These are phyloP conservation scores for Rhadina sibilatrix DNA, from an alignment of 2,113 vertebrate species.

Conservation along the genomic window DNA sequence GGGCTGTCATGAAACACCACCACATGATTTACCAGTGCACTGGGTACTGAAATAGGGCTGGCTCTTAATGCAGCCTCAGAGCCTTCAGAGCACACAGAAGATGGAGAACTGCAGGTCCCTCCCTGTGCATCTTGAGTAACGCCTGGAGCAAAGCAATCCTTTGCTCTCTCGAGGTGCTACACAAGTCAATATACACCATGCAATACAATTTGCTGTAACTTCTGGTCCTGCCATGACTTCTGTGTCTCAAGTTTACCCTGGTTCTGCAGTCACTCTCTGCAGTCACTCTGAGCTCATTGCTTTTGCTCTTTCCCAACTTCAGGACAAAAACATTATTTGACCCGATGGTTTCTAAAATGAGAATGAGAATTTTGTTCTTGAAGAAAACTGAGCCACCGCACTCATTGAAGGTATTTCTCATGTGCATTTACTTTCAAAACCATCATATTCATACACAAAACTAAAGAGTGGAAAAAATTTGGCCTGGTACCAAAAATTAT, in stretches of 20 bases:
- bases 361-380: background rate
- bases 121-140: background rate
- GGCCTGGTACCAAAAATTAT: background rate
- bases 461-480: background rate
- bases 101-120: background rate
- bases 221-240: background rate
- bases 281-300: background rate
- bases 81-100: background rate
- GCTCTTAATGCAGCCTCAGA: background rate
- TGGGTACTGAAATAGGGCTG: background rate
- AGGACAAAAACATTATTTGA: background rate
- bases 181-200: background rate
- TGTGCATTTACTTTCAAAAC: background rate
- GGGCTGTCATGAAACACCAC: background rate
- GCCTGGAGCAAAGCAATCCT: background rate
- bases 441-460: background rate
- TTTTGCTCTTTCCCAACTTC: background rate
- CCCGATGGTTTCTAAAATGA: background rate
- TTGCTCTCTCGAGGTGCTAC: background rate
- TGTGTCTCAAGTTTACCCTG: background rate
- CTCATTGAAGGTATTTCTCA: background rate
- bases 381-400: background rate
- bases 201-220: background rate
- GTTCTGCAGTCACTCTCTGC: background rate
- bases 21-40: constrained; percentile 1